These are phyloP conservation scores for Mareca strepera DNA, from an alignment of 2,797 vertebrate genomes.

Conservation along the genomic window DNA sequence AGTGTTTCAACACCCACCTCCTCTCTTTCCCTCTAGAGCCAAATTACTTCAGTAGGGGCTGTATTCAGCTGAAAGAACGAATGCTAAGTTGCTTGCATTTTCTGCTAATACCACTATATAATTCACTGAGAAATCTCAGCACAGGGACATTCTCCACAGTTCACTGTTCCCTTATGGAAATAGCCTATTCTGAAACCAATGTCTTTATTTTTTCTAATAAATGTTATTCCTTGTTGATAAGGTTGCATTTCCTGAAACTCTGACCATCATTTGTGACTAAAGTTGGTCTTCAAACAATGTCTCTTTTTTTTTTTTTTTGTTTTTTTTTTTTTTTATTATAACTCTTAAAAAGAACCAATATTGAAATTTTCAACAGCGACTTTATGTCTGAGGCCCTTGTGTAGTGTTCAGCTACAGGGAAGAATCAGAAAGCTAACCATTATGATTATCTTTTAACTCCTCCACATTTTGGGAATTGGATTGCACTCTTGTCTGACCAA, in stretches of 20 bases:
- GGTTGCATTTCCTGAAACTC: not conserved
- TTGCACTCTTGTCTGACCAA: not conserved
- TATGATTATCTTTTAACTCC: not conserved
- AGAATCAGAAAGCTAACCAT: not conserved
- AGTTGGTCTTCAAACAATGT: not conserved
- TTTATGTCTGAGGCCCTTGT: not conserved
- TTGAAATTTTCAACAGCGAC: not conserved
- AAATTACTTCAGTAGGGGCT: not conserved
- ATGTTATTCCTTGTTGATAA: not conserved
- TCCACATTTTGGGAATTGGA: not conserved
- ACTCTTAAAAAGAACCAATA: not conserved
- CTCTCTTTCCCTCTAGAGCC: not conserved
- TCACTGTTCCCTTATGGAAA: not conserved
- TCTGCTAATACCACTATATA: not conserved
- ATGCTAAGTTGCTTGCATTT: not conserved
- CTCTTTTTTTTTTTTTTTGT: not conserved
- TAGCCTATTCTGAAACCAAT: not conserved
- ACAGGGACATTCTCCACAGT: not conserved
- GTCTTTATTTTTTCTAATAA: not conserved
- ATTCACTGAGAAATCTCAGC: not conserved
- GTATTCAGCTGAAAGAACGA: not conserved
- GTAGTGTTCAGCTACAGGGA: not conserved
- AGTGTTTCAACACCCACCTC: not conserved
- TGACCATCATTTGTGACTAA: not conserved
- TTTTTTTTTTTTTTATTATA: not conserved